Conservation (phyloP, 2,113 vertebrate genomes). For the Festucalex cinctus region DNA sequence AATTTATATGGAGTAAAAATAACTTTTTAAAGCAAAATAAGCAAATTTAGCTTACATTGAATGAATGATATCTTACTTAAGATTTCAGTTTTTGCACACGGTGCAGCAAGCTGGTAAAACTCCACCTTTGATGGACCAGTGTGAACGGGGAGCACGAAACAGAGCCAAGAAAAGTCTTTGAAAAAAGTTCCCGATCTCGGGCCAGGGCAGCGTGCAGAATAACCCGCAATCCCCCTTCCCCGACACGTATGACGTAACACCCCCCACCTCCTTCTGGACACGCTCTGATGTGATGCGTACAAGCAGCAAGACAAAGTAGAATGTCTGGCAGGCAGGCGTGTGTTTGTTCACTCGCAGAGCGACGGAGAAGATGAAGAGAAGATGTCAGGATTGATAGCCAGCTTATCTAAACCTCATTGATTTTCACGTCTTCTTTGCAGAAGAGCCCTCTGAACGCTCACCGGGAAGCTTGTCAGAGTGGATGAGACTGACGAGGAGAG, state of each 20-base stretch:
- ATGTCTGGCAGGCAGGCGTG: conserved; percentile 1
- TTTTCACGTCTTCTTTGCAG: conserved; percentile 5
- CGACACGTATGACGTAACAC: background rate
- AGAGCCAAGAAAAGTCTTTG: background rate
- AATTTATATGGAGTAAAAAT: no score
- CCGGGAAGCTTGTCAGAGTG: conserved; percentile 3
- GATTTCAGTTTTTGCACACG: no score
- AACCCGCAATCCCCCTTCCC: background rate
- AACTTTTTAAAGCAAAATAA: no score
- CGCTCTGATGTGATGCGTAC: conserved; percentile 1
- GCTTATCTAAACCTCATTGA: conserved; percentile 7
- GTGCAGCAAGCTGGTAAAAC: no score
- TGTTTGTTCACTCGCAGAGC: background rate
- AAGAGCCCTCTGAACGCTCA: conserved; percentile 1
- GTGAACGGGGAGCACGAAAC: background rate
- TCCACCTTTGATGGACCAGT: background rate
- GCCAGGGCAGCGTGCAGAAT: background rate
- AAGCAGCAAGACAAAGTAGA: background rate
- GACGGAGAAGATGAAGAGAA: conserved; percentile 2
- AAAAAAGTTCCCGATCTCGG: background rate
- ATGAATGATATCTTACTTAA: no score
- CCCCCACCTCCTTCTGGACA: background rate
- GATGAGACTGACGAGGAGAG: conserved; percentile 4
- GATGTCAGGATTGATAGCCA: conserved; percentile 5
- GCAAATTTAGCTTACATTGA: no score